Base-by-base conservation (phyloP, 2,113 vertebrate species). In the Stegastes partitus region DNA sequence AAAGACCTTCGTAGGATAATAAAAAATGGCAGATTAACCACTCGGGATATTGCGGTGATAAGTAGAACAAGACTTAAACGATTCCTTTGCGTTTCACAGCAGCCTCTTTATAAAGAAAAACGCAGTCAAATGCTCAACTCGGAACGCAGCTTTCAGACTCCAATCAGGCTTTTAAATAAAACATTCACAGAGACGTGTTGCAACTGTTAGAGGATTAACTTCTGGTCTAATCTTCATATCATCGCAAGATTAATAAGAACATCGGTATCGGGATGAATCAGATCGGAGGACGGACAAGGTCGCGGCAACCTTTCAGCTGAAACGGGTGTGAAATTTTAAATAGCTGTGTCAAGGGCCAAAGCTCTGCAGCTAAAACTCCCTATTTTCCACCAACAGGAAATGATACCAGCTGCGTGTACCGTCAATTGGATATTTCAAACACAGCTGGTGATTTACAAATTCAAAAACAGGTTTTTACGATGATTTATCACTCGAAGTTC, bases 221-320 rank as follows among this genome's bases (percentile, higher is more conserved):
- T 68, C 16, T 67, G 50, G 57, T 77, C 65, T 66, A 74, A 83
- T 57, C 50, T 70, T 59, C 37, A 72, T 73, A 74, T 68, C 56
- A 69, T 59, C 42, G 71, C 68, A 72, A 68, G 59, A 83, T 64
- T 58, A 54, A 87, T 67, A 81, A 45, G 72, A 87, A 62, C 68
- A 79, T 71, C 59, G n/a, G n/a, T n/a, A n/a, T n/a, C n/a, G 77
- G 74, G 25, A 77, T 82, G 58, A 57, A 76, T 14, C 49, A 73
- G 28, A 61, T 25, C 9, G 9, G 63, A 68, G 12, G 25, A n/a
- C 25, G 5, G 54, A 54, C 65, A 73, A 89, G 79, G 81, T 83
- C 83, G 74, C 44, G 18, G 78, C 63, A 51, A 82, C 72, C 81
- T 78, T 76, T 71, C 62, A 78, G 34, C 74, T 50, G 34, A 49